These are phyloP conservation scores for Calcarius lapponicus DNA, from an alignment of 2,797 vertebrate genomes.

Conservation along the genomic window DNA sequence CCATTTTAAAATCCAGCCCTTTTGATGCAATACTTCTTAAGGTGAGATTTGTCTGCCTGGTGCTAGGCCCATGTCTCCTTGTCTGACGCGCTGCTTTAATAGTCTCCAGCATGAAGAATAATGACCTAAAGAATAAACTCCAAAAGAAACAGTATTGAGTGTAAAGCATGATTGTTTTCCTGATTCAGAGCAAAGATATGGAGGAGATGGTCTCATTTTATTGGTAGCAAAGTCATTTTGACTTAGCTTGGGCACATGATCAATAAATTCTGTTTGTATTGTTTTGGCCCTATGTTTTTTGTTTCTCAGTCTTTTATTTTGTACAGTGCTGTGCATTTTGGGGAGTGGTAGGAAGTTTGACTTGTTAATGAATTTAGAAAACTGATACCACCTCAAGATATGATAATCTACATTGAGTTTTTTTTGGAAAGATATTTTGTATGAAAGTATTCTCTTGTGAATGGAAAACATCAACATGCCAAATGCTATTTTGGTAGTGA, in stretches of 20 bases:
- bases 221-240: neutral
- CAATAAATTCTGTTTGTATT: neutral
- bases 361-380: neutral
- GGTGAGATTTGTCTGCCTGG: neutral
- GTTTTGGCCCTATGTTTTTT: neutral
- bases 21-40: neutral
- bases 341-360: neutral
- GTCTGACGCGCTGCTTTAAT: neutral
- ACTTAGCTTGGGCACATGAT: neutral
- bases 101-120: neutral
- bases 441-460: neutral
- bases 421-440: neutral
- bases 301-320: neutral
- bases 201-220: neutral
- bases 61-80: fast-evolving
- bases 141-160: neutral
- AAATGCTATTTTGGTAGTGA: neutral
- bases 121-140: neutral
- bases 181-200: neutral
- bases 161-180: neutral
- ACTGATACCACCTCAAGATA: neutral
- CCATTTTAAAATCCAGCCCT: neutral
- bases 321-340: neutral
- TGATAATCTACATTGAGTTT: neutral
- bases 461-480: neutral